Conservation (phyloP, 2,888 invertebrate species). For the Chrysolina oricalcia region DNA sequence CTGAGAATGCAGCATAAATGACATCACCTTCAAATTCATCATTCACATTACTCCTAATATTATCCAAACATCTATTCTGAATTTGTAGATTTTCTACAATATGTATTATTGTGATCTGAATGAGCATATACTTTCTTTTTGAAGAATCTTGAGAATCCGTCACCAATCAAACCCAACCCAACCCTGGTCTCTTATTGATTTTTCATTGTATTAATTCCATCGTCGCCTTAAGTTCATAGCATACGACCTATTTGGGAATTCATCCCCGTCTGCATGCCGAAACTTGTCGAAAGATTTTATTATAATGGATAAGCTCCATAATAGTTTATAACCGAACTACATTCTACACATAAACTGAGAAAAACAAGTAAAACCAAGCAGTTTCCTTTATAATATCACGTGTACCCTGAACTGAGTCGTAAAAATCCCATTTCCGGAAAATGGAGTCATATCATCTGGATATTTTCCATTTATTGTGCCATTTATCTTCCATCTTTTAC, state of each 20-base stretch:
- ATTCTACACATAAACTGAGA: conserved; percentile 39
- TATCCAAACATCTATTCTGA: too few relatives aligned
- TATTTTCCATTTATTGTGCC: conserved; percentile 63
- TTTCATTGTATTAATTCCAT: background rate
- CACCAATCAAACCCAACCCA: too few relatives aligned
- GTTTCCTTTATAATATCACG: conserved; percentile 60
- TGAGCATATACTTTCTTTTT: too few relatives aligned
- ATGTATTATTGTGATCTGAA: too few relatives aligned
- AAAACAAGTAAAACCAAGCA: conserved; percentile 57
- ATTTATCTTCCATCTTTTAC: conserved; percentile 61
- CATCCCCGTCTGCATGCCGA: background rate
- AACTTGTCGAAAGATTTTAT: conserved; percentile 34
- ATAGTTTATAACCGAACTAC: conserved; percentile 34
- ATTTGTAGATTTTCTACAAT: too few relatives aligned
- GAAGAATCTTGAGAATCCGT: too few relatives aligned
- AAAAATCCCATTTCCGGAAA: conserved; percentile 63
- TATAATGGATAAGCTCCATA: conserved; percentile 36
- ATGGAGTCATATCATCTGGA: conserved; percentile 63
- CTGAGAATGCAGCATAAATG: too few relatives aligned
- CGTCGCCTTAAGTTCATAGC: too few relatives aligned
- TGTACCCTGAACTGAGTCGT: conserved; percentile 60
- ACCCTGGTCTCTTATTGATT: conserved; percentile 23
- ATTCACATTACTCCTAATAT: too few relatives aligned
- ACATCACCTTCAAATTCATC: too few relatives aligned
- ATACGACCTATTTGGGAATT: too few relatives aligned